A percentile compares a stretch with the other conserved stretches of the same genome.
Evolutionary conservation across 2,888 invertebrate species (phyloP).

Genomic region (Drymonia ruficornis): DNA sequence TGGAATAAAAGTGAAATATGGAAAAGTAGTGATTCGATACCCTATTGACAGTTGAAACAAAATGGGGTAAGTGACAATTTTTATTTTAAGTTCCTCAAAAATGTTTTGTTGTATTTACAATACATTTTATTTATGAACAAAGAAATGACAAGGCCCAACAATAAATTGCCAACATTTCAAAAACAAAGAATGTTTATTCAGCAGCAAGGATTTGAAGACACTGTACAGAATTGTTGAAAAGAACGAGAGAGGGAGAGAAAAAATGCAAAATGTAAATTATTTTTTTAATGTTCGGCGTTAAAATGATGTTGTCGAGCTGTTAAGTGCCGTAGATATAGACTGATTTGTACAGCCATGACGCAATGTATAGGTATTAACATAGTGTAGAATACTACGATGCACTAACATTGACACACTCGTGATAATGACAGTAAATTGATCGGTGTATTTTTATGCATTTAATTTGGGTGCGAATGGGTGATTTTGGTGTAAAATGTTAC

Average conservation of each 20-base stretch:
- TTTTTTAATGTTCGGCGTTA: constrained; percentile 24
- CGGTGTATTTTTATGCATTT: constrained; percentile 39
- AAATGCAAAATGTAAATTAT: constrained; percentile 13
- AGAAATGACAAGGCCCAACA: constrained; percentile 10
- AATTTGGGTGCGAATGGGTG: neutral
- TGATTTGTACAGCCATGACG: constrained; percentile 80
- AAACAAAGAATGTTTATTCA: constrained; percentile 18
- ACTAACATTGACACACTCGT: constrained; percentile 56
- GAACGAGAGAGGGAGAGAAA: neutral
- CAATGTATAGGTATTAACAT: constrained; percentile 56
- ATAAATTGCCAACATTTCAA: constrained; percentile 21
- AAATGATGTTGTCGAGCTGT: constrained; percentile 60
- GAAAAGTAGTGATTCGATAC: no score
- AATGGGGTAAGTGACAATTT: neutral
- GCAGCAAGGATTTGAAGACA: constrained; percentile 30
- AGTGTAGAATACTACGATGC: constrained; percentile 44
- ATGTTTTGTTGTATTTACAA: no score
- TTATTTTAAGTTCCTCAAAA: no score
- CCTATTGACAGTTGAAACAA: neutral
- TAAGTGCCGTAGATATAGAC: constrained; percentile 74
- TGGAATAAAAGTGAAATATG: neutral
- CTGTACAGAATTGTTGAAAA: constrained; percentile 27
- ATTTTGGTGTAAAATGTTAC: neutral
- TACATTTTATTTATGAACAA: no score
- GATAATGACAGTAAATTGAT: constrained; percentile 35